Evolutionary conservation across 2,113 vertebrate species (phyloP).

Genomic region (Mesocricetus auratus): DNA sequence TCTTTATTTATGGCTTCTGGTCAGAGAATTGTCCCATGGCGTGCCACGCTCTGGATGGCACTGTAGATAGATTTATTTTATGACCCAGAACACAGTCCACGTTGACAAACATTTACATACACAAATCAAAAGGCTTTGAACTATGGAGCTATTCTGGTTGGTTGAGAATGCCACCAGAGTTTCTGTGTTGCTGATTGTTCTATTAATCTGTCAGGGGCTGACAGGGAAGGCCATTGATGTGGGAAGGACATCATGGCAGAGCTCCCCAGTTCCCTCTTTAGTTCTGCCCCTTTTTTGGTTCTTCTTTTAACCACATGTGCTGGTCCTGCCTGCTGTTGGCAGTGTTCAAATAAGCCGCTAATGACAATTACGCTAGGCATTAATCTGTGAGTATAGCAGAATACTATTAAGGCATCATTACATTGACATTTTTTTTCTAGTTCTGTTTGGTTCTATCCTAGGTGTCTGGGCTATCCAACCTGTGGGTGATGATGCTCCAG

Average conservation of each 20-base stretch:
- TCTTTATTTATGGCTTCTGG: not conserved
- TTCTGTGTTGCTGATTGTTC: not conserved
- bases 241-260: no score
- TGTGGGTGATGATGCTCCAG: not conserved
- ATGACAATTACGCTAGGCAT: no score
- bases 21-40: not conserved
- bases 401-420: not conserved
- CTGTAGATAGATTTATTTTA: not conserved
- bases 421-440: not conserved
- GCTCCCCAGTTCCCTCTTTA: not conserved
- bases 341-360: not conserved
- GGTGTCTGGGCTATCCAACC: not conserved
- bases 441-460: not conserved
- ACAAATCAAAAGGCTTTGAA: not conserved
- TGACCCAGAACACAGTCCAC: not conserved
- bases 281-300: not conserved
- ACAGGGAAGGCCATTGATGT: not conserved
- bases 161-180: not conserved
- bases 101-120: not conserved
- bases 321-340: not conserved
- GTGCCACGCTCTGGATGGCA: not conserved
- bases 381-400: not conserved
- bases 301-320: not conserved
- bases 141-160: not conserved
- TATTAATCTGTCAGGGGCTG: not conserved